Evolutionary conservation across 2,113 vertebrate genomes (phyloP).

Genomic region (Lota lota): DNA sequence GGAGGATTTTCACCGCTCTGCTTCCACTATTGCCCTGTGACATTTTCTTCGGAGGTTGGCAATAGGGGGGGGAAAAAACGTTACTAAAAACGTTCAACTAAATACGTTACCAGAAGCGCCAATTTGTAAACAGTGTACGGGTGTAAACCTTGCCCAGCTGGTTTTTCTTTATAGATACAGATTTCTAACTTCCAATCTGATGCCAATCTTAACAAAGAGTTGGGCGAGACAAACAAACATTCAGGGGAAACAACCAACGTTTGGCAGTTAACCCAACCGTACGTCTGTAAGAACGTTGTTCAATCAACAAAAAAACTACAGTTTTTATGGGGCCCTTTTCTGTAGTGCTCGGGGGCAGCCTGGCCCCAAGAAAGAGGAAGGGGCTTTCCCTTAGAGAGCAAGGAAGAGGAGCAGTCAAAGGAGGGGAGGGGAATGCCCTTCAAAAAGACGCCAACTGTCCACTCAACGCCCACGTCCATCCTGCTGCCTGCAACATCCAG

Average conservation of each 20-base stretch:
- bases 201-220: conserved; percentile 5
- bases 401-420: conserved; percentile 51
- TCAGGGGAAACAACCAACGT: conserved; percentile 10
- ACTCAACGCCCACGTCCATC: conserved; percentile 74
- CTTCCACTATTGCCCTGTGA: conserved; percentile 64
- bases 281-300: conserved; percentile 18
- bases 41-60: conserved; percentile 48
- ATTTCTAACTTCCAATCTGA: conserved; percentile 24
- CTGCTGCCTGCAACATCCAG: conserved; percentile 59
- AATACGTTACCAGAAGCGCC: conserved; percentile 8
- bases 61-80: conserved; percentile 23
- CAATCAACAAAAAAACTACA: conserved; percentile 52
- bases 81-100: conserved; percentile 51
- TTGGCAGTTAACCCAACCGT: conserved; percentile 7
- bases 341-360: conserved; percentile 43
- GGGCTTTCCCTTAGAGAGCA: conserved; percentile 64
- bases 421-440: conserved; percentile 53
- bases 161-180: conserved; percentile 14
- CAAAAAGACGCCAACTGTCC: conserved; percentile 54
- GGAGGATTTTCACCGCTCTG: conserved; percentile 62
- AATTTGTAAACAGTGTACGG: conserved; percentile 20
- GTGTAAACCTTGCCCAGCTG: conserved; percentile 24
- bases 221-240: conserved; percentile 8
- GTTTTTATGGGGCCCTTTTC: conserved; percentile 49
- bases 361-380: conserved; percentile 60